These are phyloP conservation scores for Glomeris marginata DNA, from an alignment of 2,888 invertebrate genomes.

Conservation along the genomic window DNA sequence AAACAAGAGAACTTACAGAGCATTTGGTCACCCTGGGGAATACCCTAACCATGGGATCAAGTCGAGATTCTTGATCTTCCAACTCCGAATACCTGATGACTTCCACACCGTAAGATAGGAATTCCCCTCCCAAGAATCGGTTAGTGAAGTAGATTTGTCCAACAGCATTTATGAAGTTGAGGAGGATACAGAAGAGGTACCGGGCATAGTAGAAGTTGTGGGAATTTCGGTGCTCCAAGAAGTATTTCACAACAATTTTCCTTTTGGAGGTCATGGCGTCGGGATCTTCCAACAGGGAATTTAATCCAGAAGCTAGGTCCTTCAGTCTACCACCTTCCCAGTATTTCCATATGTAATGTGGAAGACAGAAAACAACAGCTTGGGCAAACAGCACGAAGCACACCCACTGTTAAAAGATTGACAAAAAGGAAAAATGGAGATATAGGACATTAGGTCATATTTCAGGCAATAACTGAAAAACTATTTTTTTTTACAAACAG, in stretches of 20 bases:
- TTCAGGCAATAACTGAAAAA: no score
- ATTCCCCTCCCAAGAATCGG: conserved; percentile 21
- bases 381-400: conserved; percentile 28
- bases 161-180: conserved; percentile 21
- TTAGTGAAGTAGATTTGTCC: conserved; percentile 21
- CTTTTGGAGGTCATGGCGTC: not conserved
- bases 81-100: conserved; percentile 20
- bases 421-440: no score
- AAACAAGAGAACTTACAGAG: conserved; percentile 3
- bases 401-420: conserved; percentile 22
- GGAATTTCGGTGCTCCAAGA: conserved; percentile 51
- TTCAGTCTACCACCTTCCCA: conserved; percentile 9
- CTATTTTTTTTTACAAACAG: no score
- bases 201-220: conserved; percentile 39
- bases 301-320: conserved; percentile 1
- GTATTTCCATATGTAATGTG: conserved; percentile 9
- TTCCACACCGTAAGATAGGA: conserved; percentile 19
- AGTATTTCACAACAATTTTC: conserved; percentile 50
- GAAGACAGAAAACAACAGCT: conserved; percentile 21
- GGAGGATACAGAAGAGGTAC: conserved; percentile 17
- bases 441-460: no score
- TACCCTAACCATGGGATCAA: conserved; percentile 20
- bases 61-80: conserved; percentile 14
- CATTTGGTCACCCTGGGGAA: conserved; percentile 21
- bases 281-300: not conserved